phyloP scores from a whole-genome alignment of 2,113 vertebrate genomes.

The Perognathus longimembris region DNA sequence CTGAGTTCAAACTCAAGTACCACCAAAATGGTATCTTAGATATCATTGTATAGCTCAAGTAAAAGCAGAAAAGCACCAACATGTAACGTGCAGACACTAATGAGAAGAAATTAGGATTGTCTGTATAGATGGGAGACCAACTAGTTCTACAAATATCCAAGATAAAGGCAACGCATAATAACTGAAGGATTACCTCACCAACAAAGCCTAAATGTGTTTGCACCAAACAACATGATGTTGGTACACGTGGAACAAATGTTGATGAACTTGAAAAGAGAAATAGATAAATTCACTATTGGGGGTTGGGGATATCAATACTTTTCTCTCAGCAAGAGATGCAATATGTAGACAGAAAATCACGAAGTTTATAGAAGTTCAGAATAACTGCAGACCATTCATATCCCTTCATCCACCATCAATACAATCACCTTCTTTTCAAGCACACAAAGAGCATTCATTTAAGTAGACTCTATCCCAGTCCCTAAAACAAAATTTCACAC shows the following conservation, averaged over 20 bases:
- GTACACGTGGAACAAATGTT: neutral
- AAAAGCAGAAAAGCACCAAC: neutral
- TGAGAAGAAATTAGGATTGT: neutral
- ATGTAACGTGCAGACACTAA: neutral
- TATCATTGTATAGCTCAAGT: neutral
- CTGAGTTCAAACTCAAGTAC: too few relatives aligned
- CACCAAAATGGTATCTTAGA: too few relatives aligned
- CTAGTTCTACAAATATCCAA: neutral
- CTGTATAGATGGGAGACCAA: neutral
- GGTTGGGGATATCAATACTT: neutral
- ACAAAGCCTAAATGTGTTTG: neutral
- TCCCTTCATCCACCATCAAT: neutral
- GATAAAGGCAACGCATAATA: neutral
- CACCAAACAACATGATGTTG: neutral
- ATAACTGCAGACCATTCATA: neutral
- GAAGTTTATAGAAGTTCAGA: neutral
- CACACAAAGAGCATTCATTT: neutral
- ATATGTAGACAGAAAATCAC: neutral
- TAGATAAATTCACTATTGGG: neutral
- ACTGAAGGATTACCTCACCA: neutral
- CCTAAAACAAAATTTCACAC: slow-evolving; percentile 12
- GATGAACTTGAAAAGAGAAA: neutral
- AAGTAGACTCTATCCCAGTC: neutral
- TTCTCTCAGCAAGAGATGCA: neutral
- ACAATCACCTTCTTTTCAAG: neutral